A percentile compares a stretch with the other conserved stretches of the same genome.
Evolutionary conservation across 2,113 vertebrate genomes (phyloP).

Genomic region (Speoplatyrhinus poulsoni): DNA sequence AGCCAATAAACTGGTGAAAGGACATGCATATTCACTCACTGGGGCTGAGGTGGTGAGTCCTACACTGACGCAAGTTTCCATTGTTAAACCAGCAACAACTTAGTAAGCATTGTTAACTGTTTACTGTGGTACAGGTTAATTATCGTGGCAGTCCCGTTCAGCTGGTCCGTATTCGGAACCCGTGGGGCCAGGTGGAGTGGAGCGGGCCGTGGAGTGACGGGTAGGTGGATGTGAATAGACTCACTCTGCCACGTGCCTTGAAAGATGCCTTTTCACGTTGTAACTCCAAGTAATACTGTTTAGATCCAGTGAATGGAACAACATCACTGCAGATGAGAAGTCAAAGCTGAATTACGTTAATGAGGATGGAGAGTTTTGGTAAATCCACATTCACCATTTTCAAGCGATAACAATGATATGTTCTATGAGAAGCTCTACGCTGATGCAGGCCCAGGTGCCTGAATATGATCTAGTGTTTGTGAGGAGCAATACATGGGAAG

Average conservation of each 20-base stretch:
- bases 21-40: conserved; percentile 93
- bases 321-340: conserved; percentile 74
- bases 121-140: conserved; percentile 73
- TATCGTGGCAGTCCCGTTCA: conserved; percentile 76
- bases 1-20: conserved; percentile 90
- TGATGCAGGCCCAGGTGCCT: no score
- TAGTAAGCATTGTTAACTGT: neutral
- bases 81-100: neutral
- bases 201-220: conserved; percentile 95
- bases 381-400: conserved; percentile 36
- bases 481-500: no score
- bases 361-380: conserved; percentile 98
- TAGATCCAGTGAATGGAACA: conserved; percentile 88
- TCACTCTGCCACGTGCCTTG: neutral
- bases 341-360: conserved; percentile 81
- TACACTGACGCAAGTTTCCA: neutral
- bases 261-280: no score
- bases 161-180: conserved; percentile 89
- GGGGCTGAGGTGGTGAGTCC: conserved; percentile 82
- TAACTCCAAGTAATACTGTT: neutral
- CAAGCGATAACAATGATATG: neutral
- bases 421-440: no score
- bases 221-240: conserved; percentile 60
- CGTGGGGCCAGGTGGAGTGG: conserved; percentile 97
- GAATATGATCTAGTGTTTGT: no score